phyloP scores from a whole-genome alignment of 2,888 invertebrate genomes.

The Rhimphoctona megacephalus region DNA sequence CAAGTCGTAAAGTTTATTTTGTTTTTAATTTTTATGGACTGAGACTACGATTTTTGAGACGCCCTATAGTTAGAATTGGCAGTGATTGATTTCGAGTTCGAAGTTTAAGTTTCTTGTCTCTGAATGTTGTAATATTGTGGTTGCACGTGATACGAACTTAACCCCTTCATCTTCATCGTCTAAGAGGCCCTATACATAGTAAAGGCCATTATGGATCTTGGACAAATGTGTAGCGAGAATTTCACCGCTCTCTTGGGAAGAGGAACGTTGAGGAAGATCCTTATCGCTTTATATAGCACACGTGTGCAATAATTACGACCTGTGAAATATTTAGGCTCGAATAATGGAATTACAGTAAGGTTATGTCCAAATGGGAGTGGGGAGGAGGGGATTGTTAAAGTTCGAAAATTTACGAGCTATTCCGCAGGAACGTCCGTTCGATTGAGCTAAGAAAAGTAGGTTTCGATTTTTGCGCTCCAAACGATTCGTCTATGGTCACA shows the following conservation, averaged over 20 bases:
- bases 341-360: slow-evolving; percentile 40
- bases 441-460: slow-evolving; percentile 24
- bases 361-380: not conserved
- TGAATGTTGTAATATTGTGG: slow-evolving; percentile 28
- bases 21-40: no score
- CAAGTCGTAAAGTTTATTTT: no score
- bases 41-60: not conserved
- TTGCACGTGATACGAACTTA: slow-evolving; percentile 17
- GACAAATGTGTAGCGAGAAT: slow-evolving; percentile 32
- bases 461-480: not conserved
- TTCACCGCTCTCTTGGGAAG: slow-evolving; percentile 43
- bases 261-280: slow-evolving; percentile 23
- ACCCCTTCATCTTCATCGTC: slow-evolving; percentile 24
- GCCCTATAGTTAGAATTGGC: not conserved
- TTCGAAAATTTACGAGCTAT: slow-evolving; percentile 44
- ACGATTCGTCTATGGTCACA: not conserved
- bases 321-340: slow-evolving; percentile 39
- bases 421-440: slow-evolving; percentile 21
- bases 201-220: slow-evolving; percentile 26
- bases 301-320: slow-evolving; percentile 44
- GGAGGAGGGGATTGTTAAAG: slow-evolving; percentile 20
- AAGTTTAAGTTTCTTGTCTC: slow-evolving; percentile 52
- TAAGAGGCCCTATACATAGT: not conserved
- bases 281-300: slow-evolving; percentile 11
- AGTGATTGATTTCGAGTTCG: slow-evolving; percentile 49